Conservation (phyloP, 2,888 invertebrate genomes). For the Polydrusus cervinus region DNA sequence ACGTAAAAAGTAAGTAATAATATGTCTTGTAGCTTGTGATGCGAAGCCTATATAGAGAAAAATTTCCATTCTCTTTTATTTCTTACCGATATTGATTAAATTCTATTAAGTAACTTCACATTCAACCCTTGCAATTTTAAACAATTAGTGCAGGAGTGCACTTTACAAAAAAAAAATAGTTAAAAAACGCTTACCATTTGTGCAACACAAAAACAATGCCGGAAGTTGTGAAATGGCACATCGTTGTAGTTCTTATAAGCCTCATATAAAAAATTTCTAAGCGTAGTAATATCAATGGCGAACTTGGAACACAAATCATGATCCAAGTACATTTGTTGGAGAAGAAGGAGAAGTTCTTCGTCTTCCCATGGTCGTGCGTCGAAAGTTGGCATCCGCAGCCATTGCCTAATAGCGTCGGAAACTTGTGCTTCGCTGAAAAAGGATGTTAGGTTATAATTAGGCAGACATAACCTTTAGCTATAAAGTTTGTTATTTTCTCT, state of each 20-base stretch:
- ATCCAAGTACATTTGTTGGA: conserved; percentile 89
- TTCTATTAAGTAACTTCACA: no score
- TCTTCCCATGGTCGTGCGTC: conserved; percentile 90
- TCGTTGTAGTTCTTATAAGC: conserved; percentile 89
- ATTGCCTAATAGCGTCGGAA: conserved; percentile 77
- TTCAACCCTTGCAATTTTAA: no score
- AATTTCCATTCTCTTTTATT: no score
- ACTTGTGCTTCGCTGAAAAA: conserved; percentile 76
- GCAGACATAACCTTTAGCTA: neutral
- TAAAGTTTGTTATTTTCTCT: no score
- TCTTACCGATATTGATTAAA: no score
- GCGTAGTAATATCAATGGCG: conserved; percentile 80
- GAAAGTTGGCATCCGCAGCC: conserved; percentile 81
- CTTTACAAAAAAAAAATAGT: no score
- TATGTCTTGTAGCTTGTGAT: no score
- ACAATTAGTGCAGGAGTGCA: no score
- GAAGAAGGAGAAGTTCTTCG: conserved; percentile 83
- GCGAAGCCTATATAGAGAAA: no score
- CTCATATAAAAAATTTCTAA: conserved; percentile 83
- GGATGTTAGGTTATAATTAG: conserved; percentile 20
- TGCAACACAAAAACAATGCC: conserved; percentile 90
- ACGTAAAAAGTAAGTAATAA: no score
- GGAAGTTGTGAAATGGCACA: conserved; percentile 91
- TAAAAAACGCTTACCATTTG: conserved; percentile 71
- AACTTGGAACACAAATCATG: conserved; percentile 84